phyloP scores from a whole-genome alignment of 2,113 vertebrate genomes.

The Lophius piscatorius region DNA sequence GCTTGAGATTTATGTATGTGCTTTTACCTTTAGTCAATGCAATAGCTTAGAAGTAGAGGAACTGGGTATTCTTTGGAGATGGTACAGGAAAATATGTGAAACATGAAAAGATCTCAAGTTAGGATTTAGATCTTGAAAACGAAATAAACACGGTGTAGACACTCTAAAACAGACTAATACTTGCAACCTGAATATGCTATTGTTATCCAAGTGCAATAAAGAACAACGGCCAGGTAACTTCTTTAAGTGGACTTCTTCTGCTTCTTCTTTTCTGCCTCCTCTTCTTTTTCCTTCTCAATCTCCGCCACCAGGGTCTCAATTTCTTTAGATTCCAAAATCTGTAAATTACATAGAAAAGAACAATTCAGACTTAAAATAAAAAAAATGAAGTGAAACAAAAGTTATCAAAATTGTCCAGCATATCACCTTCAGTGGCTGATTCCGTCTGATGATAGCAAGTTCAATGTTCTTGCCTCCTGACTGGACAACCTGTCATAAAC shows the following conservation, averaged over 20 bases:
- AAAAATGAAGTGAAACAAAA: neutral
- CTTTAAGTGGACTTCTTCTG: slow-evolving; percentile 82
- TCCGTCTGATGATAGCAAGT: slow-evolving; percentile 83
- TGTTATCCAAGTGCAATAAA: slow-evolving; percentile 59
- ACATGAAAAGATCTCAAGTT: slow-evolving; percentile 48
- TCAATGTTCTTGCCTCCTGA: slow-evolving; percentile 86
- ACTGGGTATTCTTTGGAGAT: slow-evolving; percentile 8
- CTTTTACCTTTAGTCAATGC: slow-evolving; percentile 3
- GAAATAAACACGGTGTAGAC: slow-evolving; percentile 32
- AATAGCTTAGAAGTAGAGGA: slow-evolving; percentile 17
- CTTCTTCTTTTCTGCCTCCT: slow-evolving; percentile 85
- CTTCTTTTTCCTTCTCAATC: slow-evolving; percentile 83
- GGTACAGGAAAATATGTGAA: slow-evolving; percentile 6
- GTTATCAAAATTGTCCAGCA: neutral
- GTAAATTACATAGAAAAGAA: slow-evolving; percentile 33
- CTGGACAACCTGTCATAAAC: slow-evolving; percentile 77
- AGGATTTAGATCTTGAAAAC: slow-evolving; percentile 38
- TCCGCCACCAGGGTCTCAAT: slow-evolving; percentile 82
- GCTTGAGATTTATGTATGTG: slow-evolving; percentile 32
- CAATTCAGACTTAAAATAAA: neutral
- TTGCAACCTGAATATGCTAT: slow-evolving; percentile 43
- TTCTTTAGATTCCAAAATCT: slow-evolving; percentile 85
- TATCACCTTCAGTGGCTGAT: slow-evolving; percentile 81
- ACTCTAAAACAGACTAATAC: slow-evolving; percentile 29
- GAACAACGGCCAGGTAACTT: slow-evolving; percentile 24